Conservation (phyloP, 2,888 invertebrate species). For the Drosophila borborema region DNA sequence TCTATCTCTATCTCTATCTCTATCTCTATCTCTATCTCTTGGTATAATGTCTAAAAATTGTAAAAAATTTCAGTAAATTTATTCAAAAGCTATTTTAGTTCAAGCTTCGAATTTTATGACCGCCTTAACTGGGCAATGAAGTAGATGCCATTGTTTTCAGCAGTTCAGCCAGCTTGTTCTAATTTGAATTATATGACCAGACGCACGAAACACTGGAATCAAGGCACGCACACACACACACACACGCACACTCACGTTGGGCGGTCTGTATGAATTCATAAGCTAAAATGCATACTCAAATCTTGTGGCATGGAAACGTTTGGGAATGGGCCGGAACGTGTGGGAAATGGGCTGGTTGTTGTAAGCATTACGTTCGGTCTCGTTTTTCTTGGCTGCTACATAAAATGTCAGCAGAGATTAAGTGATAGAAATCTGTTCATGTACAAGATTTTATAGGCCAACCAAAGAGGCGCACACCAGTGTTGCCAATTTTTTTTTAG, state of each 20-base stretch:
- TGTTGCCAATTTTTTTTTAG: too few relatives aligned
- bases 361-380: slow-evolving; percentile 13
- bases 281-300: slow-evolving; percentile 7
- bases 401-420: slow-evolving; percentile 78
- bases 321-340: slow-evolving; percentile 9
- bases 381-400: slow-evolving; percentile 42
- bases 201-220: slow-evolving; percentile 29
- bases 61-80: background rate
- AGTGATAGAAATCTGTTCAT: slow-evolving; percentile 65
- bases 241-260: slow-evolving; percentile 2
- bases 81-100: slow-evolving; percentile 5
- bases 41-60: background rate
- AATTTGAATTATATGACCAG: slow-evolving; percentile 53
- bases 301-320: background rate
- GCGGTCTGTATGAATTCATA: slow-evolving; percentile 23
- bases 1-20: background rate
- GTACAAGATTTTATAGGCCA: slow-evolving; percentile 64
- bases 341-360: slow-evolving; percentile 28
- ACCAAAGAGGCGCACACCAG: slow-evolving; percentile 9
- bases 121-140: slow-evolving; percentile 4
- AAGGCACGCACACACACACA: slow-evolving; percentile 17
- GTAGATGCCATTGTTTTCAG: slow-evolving; percentile 6
- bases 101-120: background rate
- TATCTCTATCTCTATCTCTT: background rate
- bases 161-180: slow-evolving; percentile 28